Base-by-base conservation (phyloP, 2,113 vertebrate species). In the Cinclus cinclus region DNA sequence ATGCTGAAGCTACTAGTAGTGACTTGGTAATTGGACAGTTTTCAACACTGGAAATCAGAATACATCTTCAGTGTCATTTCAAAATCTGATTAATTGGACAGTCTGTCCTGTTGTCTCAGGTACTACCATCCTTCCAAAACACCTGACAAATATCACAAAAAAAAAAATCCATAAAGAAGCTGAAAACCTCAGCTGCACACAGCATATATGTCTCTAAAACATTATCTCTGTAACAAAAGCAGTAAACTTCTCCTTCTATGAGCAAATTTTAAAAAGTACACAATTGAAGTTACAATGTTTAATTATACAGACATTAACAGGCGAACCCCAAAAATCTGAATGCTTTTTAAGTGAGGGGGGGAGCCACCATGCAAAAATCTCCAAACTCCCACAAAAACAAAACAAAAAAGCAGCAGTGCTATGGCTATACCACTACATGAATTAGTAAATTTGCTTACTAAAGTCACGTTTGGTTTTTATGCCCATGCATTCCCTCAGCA, bases 221-320 rank as follows among this genome's bases (percentile, higher is more conserved):
- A 3, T 13, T 9, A 33, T 15, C 22, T 52, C 52, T n/a, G 1
- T 7, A 70, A 52, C 0, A 5, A 71, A 85, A 70, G 41, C 35
- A 37, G 6, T 3, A 13, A 73, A 78, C 1, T 6, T 35, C 70
- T 49, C 23, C 12, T 83, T 25, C 35, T 37, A 39, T 0, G 0
- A n/a, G 35, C 39, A 52, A 83, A 83, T 56, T 35, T 35, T 5
- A 42, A 8, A 42, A 63, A 63, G 17, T 21, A 16, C 13, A 5
- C 22, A 27, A 39, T 62, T 23, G 35, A 59, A 23, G 20, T 37
- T 70, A 56, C 7, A 58, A 46, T 1, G 7, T 39, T 31, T 30
- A 80, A n/a, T 10, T 49, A 60, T 17, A 78, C 1, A 63, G 37
- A 47, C 19, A 42, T 59, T 78, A 82, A 64, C 23, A 70, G 15